These are phyloP conservation scores for Melanaphis sacchari DNA, from an alignment of 1,140 invertebrate species.

Conservation along the genomic window DNA sequence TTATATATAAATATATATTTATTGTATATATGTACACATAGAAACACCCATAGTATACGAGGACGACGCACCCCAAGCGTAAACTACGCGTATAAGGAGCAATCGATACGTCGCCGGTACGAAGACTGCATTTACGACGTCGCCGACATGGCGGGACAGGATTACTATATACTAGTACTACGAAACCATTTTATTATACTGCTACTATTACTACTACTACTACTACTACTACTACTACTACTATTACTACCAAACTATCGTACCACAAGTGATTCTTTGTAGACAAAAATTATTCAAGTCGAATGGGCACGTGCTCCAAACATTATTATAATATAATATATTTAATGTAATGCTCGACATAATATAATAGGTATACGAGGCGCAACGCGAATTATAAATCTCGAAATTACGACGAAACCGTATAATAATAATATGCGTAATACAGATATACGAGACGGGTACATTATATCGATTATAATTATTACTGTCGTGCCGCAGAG, in stretches of 20 bases:
- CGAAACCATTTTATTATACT: background rate
- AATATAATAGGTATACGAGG: too few species aligned
- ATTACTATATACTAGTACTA: background rate
- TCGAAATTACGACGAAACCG: background rate
- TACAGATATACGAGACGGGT: background rate
- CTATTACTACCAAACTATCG: background rate
- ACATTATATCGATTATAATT: background rate
- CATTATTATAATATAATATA: background rate
- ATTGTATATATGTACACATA: background rate
- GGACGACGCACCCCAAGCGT: background rate
- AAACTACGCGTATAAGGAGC: conserved; percentile 22
- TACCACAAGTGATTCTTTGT: conserved; percentile 4
- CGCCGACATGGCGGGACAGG: background rate
- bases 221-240: background rate
- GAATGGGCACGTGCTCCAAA: background rate
- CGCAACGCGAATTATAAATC: background rate
- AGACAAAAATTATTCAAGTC: background rate
- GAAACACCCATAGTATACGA: background rate
- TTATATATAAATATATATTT: background rate
- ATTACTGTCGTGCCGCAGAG: background rate
- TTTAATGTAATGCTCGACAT: background rate
- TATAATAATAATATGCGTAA: background rate
- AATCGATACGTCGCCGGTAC: conserved; percentile 22
- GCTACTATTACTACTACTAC: background rate
- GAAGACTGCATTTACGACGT: background rate